Evolutionary conservation across 2,113 vertebrate species (phyloP).

Genomic region (Cyanoliseus patagonus): DNA sequence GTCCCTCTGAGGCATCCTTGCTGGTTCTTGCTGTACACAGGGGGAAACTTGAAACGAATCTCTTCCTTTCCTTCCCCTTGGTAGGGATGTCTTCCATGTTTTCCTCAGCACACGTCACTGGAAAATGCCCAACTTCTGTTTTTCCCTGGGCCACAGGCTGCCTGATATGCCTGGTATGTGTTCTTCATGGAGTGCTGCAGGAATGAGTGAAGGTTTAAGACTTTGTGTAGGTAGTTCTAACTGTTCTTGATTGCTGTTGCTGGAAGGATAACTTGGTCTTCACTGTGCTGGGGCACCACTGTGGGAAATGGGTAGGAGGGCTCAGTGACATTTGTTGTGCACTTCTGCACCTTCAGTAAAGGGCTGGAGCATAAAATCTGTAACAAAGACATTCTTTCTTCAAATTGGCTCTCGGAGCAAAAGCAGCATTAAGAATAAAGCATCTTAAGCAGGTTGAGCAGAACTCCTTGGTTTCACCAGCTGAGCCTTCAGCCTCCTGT

Average conservation of each 20-base stretch:
- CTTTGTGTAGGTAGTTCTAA: rapidly evolving
- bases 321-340: neutral
- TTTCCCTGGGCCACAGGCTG: rapidly evolving
- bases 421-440: slow-evolving; percentile 40
- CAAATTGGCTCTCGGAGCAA: neutral
- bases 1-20: neutral
- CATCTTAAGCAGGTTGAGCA: neutral
- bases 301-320: slow-evolving; percentile 35
- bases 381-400: slow-evolving; percentile 49
- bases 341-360: slow-evolving; percentile 36
- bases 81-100: neutral
- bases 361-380: slow-evolving; percentile 18
- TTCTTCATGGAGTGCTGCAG: neutral
- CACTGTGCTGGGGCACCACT: neutral
- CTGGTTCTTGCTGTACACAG: neutral
- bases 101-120: neutral
- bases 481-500: neutral
- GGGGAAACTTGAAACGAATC: rapidly evolving
- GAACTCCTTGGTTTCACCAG: neutral
- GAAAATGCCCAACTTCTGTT: neutral
- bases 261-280: neutral
- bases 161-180: neutral
- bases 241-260: neutral
- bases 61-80: neutral
- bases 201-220: neutral